phyloP scores from a whole-genome alignment of 2,113 vertebrate species.

The Oceanites oceanicus region DNA sequence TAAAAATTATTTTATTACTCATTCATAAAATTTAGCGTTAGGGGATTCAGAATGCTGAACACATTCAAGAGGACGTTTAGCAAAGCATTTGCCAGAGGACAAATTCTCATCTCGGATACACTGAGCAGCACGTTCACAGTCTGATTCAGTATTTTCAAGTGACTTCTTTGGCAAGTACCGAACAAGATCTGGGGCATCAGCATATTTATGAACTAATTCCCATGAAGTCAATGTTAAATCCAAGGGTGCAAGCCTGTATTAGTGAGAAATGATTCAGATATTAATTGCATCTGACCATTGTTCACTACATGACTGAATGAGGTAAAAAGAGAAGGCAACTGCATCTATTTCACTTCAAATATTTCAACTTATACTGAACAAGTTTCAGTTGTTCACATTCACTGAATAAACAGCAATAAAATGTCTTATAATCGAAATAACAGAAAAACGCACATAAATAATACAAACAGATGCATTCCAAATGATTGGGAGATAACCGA shows the following conservation, averaged over 20 bases:
- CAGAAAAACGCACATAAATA: background rate
- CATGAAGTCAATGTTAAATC: background rate
- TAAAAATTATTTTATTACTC: background rate
- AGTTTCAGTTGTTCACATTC: background rate
- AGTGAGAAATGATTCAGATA: background rate
- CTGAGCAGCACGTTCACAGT: background rate
- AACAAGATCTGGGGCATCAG: background rate
- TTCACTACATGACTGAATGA: background rate
- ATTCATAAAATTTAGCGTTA: background rate
- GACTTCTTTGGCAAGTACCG: rapidly evolving
- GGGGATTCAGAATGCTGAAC: background rate
- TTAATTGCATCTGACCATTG: background rate
- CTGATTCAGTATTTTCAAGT: background rate
- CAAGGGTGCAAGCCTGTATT: background rate
- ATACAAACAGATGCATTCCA: background rate
- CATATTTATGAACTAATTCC: background rate
- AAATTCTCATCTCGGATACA: background rate
- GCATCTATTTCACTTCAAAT: background rate
- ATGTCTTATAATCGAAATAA: background rate
- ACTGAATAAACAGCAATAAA: background rate
- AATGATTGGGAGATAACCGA: background rate
- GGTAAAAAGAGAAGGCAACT: background rate
- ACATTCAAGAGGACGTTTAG: background rate
- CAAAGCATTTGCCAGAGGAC: background rate
- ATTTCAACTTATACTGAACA: background rate